These are phyloP conservation scores for Gari tellinella DNA, from an alignment of 2,888 invertebrate species.

Conservation along the genomic window DNA sequence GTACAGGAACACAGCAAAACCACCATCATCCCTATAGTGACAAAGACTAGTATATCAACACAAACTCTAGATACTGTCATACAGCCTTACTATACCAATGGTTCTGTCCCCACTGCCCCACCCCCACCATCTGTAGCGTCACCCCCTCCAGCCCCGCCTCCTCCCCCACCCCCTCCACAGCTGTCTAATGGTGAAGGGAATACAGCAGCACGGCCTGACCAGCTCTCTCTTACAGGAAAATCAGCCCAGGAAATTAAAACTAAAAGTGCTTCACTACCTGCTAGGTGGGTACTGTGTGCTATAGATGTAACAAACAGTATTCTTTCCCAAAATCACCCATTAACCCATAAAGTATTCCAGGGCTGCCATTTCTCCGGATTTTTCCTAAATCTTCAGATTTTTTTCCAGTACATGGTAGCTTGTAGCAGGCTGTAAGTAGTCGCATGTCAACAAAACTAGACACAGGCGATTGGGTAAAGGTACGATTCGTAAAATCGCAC, in stretches of 20 bases:
- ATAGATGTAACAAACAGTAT: too few species aligned
- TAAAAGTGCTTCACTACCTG: conserved; percentile 44
- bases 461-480: too few species aligned
- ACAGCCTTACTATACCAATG: neutral
- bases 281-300: conserved; percentile 40
- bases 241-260: conserved; percentile 27
- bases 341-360: neutral
- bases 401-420: too few species aligned
- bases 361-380: too few species aligned
- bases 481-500: too few species aligned
- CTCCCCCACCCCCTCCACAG: conserved; percentile 37
- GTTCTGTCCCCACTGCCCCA: neutral
- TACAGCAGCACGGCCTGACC: neutral
- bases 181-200: conserved; percentile 20
- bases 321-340: neutral
- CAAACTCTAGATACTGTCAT: neutral
- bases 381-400: too few species aligned
- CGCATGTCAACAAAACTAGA: too few species aligned
- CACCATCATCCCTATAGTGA: too few species aligned
- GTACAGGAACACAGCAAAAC: too few species aligned
- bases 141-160: conserved; percentile 47
- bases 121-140: conserved; percentile 4
- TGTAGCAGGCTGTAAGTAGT: too few species aligned
- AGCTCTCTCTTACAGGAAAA: neutral
- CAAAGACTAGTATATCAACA: too few species aligned